These are phyloP conservation scores for Phataginus tetradactyla DNA, from an alignment of 2,797 vertebrate species.

Conservation along the genomic window DNA sequence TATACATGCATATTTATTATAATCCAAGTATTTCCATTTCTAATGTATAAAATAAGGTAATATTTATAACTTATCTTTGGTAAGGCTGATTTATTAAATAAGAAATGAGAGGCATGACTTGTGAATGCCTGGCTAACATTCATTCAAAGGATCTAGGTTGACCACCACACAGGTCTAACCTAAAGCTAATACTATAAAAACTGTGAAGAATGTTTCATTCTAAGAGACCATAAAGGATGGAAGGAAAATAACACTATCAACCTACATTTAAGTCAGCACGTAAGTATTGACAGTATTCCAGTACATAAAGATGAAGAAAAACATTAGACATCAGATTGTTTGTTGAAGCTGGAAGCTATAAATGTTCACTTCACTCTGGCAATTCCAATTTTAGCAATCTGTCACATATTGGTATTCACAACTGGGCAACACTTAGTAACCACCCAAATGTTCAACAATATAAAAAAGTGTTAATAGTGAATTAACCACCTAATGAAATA, in stretches of 20 bases:
- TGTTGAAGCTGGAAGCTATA: slow-evolving; percentile 1
- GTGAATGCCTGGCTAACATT: background rate
- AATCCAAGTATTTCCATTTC: background rate
- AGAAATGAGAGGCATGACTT: background rate
- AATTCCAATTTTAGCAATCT: slow-evolving; percentile 38
- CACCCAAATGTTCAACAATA: background rate
- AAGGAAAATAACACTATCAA: background rate
- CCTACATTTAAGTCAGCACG: background rate
- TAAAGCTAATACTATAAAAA: background rate
- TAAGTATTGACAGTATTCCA: background rate
- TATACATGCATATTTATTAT: background rate
- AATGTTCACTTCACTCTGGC: background rate
- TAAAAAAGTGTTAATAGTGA: background rate
- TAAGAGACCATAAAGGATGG: background rate
- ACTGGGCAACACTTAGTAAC: background rate
- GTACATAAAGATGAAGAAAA: background rate
- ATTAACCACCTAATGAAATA: background rate
- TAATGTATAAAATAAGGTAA: background rate
- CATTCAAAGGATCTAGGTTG: background rate
- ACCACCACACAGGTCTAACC: background rate
- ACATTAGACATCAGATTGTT: background rate
- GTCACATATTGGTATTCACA: background rate
- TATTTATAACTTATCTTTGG: background rate
- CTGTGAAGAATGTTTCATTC: background rate
- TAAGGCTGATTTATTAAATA: background rate